Base-by-base conservation (phyloP, 2,797 vertebrate genomes). In the Harpagifer antarcticus region DNA sequence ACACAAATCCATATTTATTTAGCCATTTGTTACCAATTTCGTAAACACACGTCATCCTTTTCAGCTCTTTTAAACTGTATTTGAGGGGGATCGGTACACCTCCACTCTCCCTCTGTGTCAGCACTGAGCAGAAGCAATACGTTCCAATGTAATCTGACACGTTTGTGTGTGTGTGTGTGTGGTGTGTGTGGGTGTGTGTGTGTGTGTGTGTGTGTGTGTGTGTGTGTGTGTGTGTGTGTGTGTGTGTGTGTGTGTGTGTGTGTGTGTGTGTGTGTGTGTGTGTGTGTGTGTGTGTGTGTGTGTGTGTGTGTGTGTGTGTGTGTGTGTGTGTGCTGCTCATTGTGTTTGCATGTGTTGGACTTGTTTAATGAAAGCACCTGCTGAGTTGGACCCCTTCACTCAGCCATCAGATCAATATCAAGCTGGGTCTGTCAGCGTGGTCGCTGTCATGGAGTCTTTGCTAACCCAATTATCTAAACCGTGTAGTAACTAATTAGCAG, bases 381-480 rank as follows among this genome's bases (percentile, higher is more conserved):
- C 83, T 84, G 82, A 78, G 79, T 89, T 76, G 74, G 82, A 81
- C 73, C 64, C 79, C 70, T 87, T 75, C 82, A 61, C 76, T 84
- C 81, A 84, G 73, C 65, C 64, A 23, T 84, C 66, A 65, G 83
- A 92, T 92, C 83, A 16, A 91, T 88, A 75, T 66, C 59, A 63
- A 80, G 81, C 83, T 60, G 74, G 57, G 43, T 82, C 73, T 86
- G 74, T 86, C 82, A 77, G 77, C 68, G 3, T 79, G 73, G 54
- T 59, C 9, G 70, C 82, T 87, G 82, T 85, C 82, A 81, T 61
- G 63, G 69, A 84, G 85, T 92, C 84, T 80, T 67, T 81, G 68
- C 78, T 88, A 91, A 89, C 84, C 74, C 74, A 90, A 88, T 93
- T 92, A 91, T 79, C 63, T 45, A 60, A 78, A 67, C 59, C 7